These are phyloP conservation scores for Sarcophaga rosellei DNA, from an alignment of 2,888 invertebrate genomes.

Conservation along the genomic window DNA sequence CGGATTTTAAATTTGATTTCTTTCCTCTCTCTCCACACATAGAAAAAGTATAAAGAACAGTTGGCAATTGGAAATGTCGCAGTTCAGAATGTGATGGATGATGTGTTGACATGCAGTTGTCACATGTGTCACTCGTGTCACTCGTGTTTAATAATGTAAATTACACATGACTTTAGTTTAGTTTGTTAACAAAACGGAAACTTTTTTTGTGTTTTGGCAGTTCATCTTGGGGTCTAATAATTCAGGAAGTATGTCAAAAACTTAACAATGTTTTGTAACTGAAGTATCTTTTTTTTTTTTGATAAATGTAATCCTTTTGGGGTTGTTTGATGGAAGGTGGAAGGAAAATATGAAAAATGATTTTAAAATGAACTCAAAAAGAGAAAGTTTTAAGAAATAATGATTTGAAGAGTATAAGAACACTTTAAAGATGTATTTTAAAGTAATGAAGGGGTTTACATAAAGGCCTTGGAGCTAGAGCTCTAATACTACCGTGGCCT, in stretches of 20 bases:
- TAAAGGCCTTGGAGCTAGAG: no score
- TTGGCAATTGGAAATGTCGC: slow-evolving; percentile 14
- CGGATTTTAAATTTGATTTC: slow-evolving; percentile 1
- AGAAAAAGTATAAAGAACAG: not conserved
- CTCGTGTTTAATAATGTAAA: not conserved
- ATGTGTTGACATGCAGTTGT: slow-evolving; percentile 18
- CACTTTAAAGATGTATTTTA: no score
- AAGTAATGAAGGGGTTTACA: no score
- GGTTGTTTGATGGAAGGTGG: not conserved
- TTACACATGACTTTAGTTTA: not conserved
- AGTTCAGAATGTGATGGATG: not conserved
- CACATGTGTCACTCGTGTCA: slow-evolving; percentile 9
- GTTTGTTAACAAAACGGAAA: not conserved
- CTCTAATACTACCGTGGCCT: no score
- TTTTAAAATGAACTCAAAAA: no score
- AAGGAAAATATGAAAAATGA: not conserved
- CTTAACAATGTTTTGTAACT: not conserved
- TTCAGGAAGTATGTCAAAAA: not conserved
- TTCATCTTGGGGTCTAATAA: not conserved
- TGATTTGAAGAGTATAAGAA: no score
- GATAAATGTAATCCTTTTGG: not conserved
- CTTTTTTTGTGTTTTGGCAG: not conserved
- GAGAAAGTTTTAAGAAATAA: no score
- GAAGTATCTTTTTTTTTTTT: not conserved
- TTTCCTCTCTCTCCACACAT: not conserved